Evolutionary conservation across 1,140 invertebrate species (phyloP).

Genomic region (Campodea augens): DNA sequence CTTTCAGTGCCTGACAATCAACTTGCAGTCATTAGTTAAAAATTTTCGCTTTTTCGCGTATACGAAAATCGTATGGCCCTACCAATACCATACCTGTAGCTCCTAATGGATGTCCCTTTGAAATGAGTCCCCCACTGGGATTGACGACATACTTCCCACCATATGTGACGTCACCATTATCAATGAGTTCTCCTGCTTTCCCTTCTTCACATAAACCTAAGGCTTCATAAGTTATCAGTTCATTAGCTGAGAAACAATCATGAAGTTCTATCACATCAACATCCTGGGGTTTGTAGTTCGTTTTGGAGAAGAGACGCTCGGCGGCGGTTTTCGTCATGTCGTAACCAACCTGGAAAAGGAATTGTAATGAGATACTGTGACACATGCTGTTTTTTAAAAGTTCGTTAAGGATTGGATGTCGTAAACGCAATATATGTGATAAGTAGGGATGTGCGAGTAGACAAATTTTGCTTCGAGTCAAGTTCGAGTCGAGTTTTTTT

Average conservation of each 20-base stretch:
- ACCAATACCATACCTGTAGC: no score
- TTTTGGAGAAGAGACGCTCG: constrained; percentile 56
- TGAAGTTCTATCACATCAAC: constrained; percentile 97
- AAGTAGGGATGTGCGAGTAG: no score
- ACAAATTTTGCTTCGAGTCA: no score
- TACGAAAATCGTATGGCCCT: no score
- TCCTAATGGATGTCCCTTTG: constrained; percentile 94
- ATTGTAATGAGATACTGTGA: no score
- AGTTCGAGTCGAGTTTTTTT: no score
- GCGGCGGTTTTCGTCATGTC: constrained; percentile 86
- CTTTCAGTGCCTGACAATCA: no score
- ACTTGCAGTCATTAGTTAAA: no score
- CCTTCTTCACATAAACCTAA: constrained; percentile 79
- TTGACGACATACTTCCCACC: constrained; percentile 94
- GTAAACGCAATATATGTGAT: no score
- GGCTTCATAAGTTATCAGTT: constrained; percentile 94
- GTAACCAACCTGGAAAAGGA: constrained; percentile 50
- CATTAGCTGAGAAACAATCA: constrained; percentile 96
- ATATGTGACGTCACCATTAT: constrained; percentile 89
- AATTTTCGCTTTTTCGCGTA: no score
- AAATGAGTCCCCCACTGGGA: constrained; percentile 93
- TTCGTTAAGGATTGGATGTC: no score
- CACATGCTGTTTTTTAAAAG: no score
- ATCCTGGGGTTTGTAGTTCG: constrained; percentile 51
- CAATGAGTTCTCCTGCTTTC: constrained; percentile 79